Conservation (phyloP, 2,888 invertebrate species). For the Cistogaster globosa region DNA sequence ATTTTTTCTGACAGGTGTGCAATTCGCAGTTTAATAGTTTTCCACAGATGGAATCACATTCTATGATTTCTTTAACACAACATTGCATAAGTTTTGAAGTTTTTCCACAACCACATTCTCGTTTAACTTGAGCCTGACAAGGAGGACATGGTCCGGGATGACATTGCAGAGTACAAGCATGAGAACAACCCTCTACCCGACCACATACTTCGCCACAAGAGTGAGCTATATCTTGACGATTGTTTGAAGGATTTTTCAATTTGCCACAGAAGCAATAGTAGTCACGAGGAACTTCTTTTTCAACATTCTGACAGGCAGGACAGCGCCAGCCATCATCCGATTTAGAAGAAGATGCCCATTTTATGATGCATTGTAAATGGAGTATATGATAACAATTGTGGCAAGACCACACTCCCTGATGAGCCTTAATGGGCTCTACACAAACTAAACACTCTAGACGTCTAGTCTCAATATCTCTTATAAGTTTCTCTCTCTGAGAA, state of each 20-base stretch:
- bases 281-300: constrained; percentile 88
- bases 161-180: constrained; percentile 91
- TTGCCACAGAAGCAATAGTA: constrained; percentile 97
- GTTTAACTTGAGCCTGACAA: constrained; percentile 89
- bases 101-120: constrained; percentile 91
- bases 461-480: constrained; percentile 91
- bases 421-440: constrained; percentile 92
- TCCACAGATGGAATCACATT: constrained; percentile 90
- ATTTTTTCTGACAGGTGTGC: constrained; percentile 89
- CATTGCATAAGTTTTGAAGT: constrained; percentile 88
- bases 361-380: constrained; percentile 94
- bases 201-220: constrained; percentile 94
- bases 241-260: constrained; percentile 88
- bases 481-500: constrained; percentile 92
- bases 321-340: constrained; percentile 95
- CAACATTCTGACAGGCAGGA: constrained; percentile 96
- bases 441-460: constrained; percentile 97
- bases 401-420: constrained; percentile 95
- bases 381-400: constrained; percentile 95
- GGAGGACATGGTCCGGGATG: constrained; percentile 98
- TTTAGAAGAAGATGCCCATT: constrained; percentile 95
- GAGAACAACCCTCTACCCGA: constrained; percentile 85
- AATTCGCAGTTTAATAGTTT: constrained; percentile 90
- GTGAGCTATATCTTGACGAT: constrained; percentile 92
- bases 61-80: constrained; percentile 87